A percentile compares a stretch with the other conserved stretches of the same genome.
phyloP scores from a whole-genome alignment of 2,113 vertebrate genomes.

The Laticauda colubrina region DNA sequence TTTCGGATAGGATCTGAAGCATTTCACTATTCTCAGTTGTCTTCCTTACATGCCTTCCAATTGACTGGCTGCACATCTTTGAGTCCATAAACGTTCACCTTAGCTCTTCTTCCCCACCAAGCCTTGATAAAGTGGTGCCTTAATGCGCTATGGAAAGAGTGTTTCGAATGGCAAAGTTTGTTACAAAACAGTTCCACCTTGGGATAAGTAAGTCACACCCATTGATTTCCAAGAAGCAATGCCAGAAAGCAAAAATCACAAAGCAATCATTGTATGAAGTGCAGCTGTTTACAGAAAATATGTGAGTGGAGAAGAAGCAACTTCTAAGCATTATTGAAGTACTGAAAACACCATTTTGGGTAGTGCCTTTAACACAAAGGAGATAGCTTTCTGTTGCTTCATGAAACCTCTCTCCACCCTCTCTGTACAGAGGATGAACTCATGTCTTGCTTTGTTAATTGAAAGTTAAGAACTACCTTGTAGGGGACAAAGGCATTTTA shows the following conservation, averaged over 20 bases:
- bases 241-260: conserved; percentile 16
- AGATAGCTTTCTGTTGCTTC: background rate
- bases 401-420: background rate
- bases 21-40: conserved; percentile 52
- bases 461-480: background rate
- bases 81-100: conserved; percentile 48
- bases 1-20: conserved; percentile 52
- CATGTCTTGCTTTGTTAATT: background rate
- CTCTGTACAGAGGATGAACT: background rate
- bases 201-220: conserved; percentile 35
- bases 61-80: conserved; percentile 46
- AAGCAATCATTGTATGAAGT: conserved; percentile 31
- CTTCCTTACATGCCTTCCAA: conserved; percentile 49
- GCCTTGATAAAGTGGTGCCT: conserved; percentile 44
- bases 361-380: background rate
- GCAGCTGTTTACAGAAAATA: conserved; percentile 10
- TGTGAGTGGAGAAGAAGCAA: background rate
- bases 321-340: background rate
- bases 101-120: conserved; percentile 45
- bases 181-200: conserved; percentile 43
- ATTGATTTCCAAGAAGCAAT: conserved; percentile 29
- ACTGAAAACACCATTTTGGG: fast-evolving
- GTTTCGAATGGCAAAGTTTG: conserved; percentile 39
- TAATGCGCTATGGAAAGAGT: conserved; percentile 17
- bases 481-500: background rate